These are phyloP conservation scores for Hydropotes inermis DNA, from an alignment of 2,113 vertebrate species.

Conservation along the genomic window DNA sequence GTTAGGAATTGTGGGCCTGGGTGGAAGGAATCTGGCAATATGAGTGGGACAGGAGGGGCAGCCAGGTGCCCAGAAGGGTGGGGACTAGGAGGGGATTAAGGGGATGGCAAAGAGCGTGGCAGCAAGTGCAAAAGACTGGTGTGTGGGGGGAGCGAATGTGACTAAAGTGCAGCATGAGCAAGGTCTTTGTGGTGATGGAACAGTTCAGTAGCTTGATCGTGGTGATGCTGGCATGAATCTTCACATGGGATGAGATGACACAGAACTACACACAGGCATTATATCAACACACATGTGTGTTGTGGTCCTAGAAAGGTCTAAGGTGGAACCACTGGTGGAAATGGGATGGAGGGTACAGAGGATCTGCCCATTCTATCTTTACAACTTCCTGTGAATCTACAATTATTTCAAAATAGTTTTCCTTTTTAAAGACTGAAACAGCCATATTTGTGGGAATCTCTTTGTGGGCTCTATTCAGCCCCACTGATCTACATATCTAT, in stretches of 20 bases:
- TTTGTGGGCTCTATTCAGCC: not conserved
- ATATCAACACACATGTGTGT: not conserved
- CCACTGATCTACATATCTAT: not conserved
- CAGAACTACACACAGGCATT: no score
- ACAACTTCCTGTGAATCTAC: not conserved
- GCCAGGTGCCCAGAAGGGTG: not conserved
- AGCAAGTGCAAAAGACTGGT: rapidly evolving
- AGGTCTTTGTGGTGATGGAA: not conserved
- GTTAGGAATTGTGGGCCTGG: not conserved
- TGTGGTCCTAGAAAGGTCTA: not conserved
- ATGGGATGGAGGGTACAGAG: not conserved
- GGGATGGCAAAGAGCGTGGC: not conserved
- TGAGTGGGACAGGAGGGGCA: not conserved
- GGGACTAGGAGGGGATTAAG: rapidly evolving
- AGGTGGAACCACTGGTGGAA: not conserved
- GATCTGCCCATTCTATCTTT: not conserved
- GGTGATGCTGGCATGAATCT: not conserved
- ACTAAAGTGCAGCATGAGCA: not conserved
- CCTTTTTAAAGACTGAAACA: not conserved
- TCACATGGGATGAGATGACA: not conserved
- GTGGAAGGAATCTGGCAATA: not conserved
- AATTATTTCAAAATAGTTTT: not conserved
- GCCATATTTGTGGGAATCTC: not conserved
- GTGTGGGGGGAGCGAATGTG: no score
- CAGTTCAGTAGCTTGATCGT: not conserved